These are phyloP conservation scores for Synanceia verrucosa DNA, from an alignment of 2,797 vertebrate genomes.

Conservation along the genomic window DNA sequence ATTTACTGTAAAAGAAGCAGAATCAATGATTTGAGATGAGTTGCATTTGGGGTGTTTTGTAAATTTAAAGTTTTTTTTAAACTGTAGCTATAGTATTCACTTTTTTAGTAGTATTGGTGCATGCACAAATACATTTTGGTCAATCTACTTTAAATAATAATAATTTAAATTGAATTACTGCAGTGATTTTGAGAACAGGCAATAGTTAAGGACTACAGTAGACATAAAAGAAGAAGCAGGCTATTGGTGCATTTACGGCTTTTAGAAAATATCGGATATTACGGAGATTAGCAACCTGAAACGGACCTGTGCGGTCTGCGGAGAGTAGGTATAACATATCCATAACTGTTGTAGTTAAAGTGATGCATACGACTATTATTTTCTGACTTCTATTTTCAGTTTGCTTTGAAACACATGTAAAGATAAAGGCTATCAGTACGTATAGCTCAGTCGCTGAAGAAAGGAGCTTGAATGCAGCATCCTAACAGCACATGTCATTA, in stretches of 20 bases:
- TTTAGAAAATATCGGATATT: not conserved
- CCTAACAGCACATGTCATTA: not conserved
- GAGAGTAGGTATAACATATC: not conserved
- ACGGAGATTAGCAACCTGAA: fast-evolving
- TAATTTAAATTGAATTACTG: not conserved
- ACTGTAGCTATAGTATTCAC: not conserved
- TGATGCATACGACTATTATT: fast-evolving
- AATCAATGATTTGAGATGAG: not conserved
- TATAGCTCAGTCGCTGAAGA: not conserved
- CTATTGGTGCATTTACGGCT: not conserved
- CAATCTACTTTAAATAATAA: not conserved
- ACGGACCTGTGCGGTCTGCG: not conserved
- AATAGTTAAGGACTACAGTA: not conserved
- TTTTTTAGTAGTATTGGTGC: not conserved
- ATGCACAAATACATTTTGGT: not conserved
- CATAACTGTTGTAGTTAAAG: not conserved
- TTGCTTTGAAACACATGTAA: not conserved
- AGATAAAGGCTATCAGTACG: too few relatives aligned
- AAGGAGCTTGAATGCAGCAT: not conserved
- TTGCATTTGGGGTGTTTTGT: not conserved
- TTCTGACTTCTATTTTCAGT: not conserved
- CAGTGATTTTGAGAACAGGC: not conserved
- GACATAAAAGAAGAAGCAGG: not conserved
- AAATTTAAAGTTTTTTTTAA: too few relatives aligned
- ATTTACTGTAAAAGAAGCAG: not conserved